These are phyloP conservation scores for Etheostoma cragini DNA, from an alignment of 2,113 vertebrate genomes.

Conservation along the genomic window DNA sequence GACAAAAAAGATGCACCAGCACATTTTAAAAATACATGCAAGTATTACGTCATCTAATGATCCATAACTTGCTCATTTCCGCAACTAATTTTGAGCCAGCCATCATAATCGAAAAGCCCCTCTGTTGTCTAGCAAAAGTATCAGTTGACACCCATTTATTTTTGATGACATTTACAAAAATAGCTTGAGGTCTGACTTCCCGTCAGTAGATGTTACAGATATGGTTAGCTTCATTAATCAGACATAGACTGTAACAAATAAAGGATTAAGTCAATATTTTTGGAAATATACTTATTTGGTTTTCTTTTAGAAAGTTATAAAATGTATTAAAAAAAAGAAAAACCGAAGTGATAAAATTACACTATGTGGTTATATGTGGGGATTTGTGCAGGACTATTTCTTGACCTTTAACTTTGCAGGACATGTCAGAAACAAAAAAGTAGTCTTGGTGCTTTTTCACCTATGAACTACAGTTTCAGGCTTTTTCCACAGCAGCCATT, in stretches of 20 bases:
- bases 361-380: no score
- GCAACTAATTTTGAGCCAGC: not conserved
- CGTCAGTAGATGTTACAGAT: not conserved
- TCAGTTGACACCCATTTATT: not conserved
- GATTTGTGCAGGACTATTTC: not conserved
- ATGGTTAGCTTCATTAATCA: not conserved
- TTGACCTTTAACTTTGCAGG: not conserved
- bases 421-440: not conserved
- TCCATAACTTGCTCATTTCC: not conserved
- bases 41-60: not conserved
- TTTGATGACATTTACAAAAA: not conserved
- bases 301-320: not conserved
- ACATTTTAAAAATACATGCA: not conserved
- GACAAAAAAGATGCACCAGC: not conserved
- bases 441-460: no score
- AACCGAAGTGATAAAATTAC: no score
- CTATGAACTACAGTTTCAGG: no score
- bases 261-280: not conserved
- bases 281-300: not conserved
- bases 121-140: not conserved
- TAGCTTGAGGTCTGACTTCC: not conserved
- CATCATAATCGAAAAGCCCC: not conserved
- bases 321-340: not conserved
- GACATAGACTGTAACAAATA: not conserved
- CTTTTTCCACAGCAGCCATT: not conserved